Conservation (phyloP, 1,140 invertebrate species). For the Laupala kohalensis region DNA sequence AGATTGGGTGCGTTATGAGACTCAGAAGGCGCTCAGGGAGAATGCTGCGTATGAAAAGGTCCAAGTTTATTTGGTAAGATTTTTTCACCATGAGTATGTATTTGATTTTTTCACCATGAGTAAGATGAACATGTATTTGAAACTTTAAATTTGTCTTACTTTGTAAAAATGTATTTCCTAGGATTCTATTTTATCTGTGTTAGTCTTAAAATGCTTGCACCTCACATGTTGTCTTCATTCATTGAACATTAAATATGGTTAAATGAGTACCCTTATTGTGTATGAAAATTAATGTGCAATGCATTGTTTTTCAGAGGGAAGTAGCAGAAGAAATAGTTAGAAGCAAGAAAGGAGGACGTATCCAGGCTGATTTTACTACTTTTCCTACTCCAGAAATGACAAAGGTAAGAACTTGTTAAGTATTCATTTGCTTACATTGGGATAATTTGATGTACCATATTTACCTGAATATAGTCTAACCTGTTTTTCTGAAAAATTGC, state of each 20-base stretch:
- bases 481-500: no score
- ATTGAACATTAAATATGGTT: neutral
- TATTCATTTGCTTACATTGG: no score
- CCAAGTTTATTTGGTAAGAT: neutral
- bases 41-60: neutral
- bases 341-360: conserved; percentile 7
- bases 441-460: no score
- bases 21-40: neutral
- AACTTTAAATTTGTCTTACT: neutral
- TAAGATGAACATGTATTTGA: neutral
- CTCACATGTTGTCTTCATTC: neutral
- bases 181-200: neutral
- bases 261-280: neutral
- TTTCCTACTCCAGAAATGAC: conserved; percentile 11
- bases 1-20: neutral
- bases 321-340: conserved; percentile 2
- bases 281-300: neutral
- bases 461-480: no score
- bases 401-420: conserved; percentile 9
- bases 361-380: conserved; percentile 9
- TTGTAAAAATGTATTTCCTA: neutral
- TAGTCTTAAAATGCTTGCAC: neutral
- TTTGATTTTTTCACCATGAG: no score
- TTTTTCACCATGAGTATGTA: neutral
- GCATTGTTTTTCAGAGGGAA: neutral